Evolutionary conservation across 2,113 vertebrate species (phyloP).

Genomic region (Cervus canadensis): DNA sequence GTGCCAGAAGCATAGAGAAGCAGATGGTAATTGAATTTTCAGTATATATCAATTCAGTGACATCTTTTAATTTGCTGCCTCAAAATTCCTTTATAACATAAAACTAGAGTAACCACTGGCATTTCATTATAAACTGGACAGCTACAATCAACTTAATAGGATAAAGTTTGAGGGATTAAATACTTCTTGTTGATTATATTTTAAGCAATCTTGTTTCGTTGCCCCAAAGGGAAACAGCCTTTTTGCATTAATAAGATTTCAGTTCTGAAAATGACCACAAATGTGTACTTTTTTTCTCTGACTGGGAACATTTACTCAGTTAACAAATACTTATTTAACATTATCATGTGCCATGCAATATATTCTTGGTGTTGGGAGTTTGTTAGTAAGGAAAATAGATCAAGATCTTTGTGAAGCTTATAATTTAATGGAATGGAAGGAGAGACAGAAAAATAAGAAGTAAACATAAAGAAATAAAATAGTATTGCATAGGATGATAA

Average conservation of each 20-base stretch:
- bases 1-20: background rate
- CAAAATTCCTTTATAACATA: background rate
- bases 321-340: background rate
- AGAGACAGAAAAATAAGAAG: background rate
- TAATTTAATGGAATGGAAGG: background rate
- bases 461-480: background rate
- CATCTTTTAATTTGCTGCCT: background rate
- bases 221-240: background rate
- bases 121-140: conserved; percentile 26
- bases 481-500: background rate
- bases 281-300: background rate
- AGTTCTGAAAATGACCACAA: background rate
- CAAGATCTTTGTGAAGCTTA: background rate
- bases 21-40: background rate
- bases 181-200: background rate
- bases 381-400: background rate
- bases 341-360: background rate
- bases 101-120: background rate
- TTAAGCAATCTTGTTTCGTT: background rate
- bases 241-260: conserved; percentile 3
- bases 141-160: background rate
- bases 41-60: background rate
- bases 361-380: background rate
- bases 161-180: background rate
- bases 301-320: background rate